phyloP scores from a whole-genome alignment of 1,140 invertebrate genomes.

The Eurosta solidaginis region DNA sequence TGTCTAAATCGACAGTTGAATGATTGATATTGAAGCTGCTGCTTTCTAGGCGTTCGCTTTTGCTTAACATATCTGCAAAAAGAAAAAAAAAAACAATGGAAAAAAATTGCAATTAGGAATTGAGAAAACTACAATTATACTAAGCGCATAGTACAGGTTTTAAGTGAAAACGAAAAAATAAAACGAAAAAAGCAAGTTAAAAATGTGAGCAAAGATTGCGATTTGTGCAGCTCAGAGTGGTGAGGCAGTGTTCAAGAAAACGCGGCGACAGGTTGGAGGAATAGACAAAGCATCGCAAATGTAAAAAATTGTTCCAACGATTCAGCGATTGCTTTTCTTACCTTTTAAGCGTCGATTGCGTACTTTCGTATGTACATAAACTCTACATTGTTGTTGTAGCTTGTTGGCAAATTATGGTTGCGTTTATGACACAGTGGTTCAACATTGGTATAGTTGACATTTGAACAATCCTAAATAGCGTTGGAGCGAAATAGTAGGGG shows the following conservation, averaged over 20 bases:
- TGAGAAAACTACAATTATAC: constrained; percentile 44
- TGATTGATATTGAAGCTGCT: constrained; percentile 34
- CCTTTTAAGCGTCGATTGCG: not conserved
- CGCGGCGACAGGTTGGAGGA: not conserved
- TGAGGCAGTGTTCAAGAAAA: not conserved
- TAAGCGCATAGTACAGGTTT: constrained; percentile 33
- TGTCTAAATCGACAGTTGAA: constrained; percentile 31
- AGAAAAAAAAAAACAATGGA: too few relatives aligned
- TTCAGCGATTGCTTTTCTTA: not conserved
- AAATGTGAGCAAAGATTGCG: not conserved
- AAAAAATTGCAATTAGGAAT: constrained; percentile 22
- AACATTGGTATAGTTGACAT: too few relatives aligned
- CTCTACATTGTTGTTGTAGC: not conserved
- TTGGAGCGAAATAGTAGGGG: too few relatives aligned
- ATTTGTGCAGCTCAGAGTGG: not conserved
- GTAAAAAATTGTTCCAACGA: not conserved
- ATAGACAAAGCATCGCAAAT: not conserved
- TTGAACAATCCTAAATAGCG: too few relatives aligned
- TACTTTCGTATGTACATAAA: not conserved
- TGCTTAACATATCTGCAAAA: constrained; percentile 45
- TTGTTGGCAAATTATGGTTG: not conserved
- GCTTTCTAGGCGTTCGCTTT: constrained; percentile 34
- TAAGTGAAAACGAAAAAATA: constrained; percentile 28
- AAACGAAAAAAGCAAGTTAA: constrained; percentile 4
- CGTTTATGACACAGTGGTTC: not conserved